Percentiles rank a stretch among this genome's conserved stretches.
Conservation (phyloP, 30 jellyfish, hydroid and myxozoan species). For the Pelagia noctiluca region DNA sequence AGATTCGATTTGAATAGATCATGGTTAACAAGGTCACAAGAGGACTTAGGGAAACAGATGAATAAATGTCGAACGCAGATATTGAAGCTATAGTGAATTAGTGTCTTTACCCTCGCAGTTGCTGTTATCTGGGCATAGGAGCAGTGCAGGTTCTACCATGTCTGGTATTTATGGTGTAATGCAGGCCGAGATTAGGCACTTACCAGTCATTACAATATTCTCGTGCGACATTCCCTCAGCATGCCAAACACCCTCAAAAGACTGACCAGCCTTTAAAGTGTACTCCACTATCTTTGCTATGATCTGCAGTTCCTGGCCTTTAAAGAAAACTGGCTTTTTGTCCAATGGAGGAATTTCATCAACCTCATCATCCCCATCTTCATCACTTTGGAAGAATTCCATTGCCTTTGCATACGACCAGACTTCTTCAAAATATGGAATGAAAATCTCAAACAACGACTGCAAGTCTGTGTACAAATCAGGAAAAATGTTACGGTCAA, state of each 20-base stretch:
- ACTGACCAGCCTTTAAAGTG: conserved; percentile 76
- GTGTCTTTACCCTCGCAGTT: too few species aligned
- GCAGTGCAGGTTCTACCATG: background rate
- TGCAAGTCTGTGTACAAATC: conserved; percentile 64
- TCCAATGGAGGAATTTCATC: conserved; percentile 31
- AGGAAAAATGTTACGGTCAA: conserved; percentile 57
- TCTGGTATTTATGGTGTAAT: too few species aligned
- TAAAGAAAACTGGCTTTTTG: conserved; percentile 48
- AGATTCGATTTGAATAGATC: too few species aligned
- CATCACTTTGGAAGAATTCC: conserved; percentile 54
- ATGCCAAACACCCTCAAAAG: conserved; percentile 92
- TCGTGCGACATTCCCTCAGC: conserved; percentile 95
- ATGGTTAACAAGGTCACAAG: background rate
- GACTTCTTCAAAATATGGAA: conserved; percentile 81
- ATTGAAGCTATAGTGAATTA: too few species aligned
- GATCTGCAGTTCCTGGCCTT: conserved; percentile 73
- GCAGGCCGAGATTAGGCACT: background rate
- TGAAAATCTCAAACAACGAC: conserved; percentile 59
- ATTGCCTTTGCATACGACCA: conserved; percentile 88
- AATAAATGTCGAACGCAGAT: too few species aligned
- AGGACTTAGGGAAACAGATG: background rate
- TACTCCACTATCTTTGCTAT: conserved; percentile 78
- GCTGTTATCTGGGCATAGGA: background rate
- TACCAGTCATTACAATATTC: conserved; percentile 90
- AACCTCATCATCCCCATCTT: conserved; percentile 53